Base-by-base conservation (phyloP, 1,140 invertebrate genomes). In the Carcinoscorpius rotundicauda region DNA sequence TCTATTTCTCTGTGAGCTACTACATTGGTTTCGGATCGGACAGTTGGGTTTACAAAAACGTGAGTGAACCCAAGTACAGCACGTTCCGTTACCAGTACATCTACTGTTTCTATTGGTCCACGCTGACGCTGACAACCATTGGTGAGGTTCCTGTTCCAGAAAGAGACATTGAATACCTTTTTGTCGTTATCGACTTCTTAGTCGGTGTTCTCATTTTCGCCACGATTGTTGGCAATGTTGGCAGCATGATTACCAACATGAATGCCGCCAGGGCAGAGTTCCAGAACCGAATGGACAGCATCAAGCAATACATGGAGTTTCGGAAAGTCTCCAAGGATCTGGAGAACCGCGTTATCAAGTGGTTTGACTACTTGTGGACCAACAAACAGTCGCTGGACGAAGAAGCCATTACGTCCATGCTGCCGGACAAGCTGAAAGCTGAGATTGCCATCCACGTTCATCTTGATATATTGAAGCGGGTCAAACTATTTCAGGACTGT, bases 361-460 rank as follows among this genome's bases (percentile, higher is more conserved):
- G 93, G 93, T 97, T 97, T 75, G 92, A 95, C 68, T 97, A 97
- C 75, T 87, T 93, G 9, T 97, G 93, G 92, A 87, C 87, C n/a
- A 94, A 94, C 72, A 84, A 92, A 83, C 82, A 91, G 83, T 90
- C 90, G 9, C 77, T 93, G 60, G 90, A 93, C 71, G 90, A 93
- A 77, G 90, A 91, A 67, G 76, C 76, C 63, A 77, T 78, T 48
- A 76, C 78, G 74, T 77, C 85, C 53, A 87, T 91, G 0, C 76
- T 97, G 59, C 93, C 93, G 2, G 91, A 96, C 73, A 96, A 96
- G 79, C 79, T 97, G 6, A 93, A 94, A 77, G 90, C 93, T 1
- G 93, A 97, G 80, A 95, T 97, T 63, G 93, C 93, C 49, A 94
- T 97, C 70, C 86, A 93, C 70, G 93, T 97, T 48, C 93, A 97